phyloP scores from a whole-genome alignment of 2,888 invertebrate species.

The Sipha maydis region DNA sequence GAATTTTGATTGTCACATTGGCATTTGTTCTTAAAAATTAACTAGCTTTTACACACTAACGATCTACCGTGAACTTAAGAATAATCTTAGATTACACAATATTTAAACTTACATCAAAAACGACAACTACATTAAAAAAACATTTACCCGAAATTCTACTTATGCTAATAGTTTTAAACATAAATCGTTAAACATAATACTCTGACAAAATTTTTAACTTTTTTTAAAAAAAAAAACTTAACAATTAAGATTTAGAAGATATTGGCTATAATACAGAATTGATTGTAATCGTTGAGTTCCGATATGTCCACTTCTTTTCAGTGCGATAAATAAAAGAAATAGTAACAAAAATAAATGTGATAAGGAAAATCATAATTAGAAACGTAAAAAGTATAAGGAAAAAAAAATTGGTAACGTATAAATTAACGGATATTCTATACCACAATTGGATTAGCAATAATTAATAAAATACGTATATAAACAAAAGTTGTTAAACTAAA shows the following conservation, averaged over 20 bases:
- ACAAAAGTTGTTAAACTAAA: neutral
- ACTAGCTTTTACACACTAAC: slow-evolving; percentile 37
- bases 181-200: slow-evolving; percentile 48
- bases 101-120: slow-evolving; percentile 10
- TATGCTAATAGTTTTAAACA: slow-evolving; percentile 46
- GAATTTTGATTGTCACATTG: slow-evolving; percentile 62
- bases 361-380: neutral
- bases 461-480: slow-evolving; percentile 8
- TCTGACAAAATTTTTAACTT: slow-evolving; percentile 38
- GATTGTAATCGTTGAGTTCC: slow-evolving; percentile 55
- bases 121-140: slow-evolving; percentile 7
- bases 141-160: slow-evolving; percentile 45
- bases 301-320: slow-evolving; percentile 60
- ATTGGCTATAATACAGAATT: slow-evolving; percentile 57
- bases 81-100: slow-evolving; percentile 25
- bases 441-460: neutral
- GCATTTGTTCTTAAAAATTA: slow-evolving; percentile 56
- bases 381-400: neutral
- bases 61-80: slow-evolving; percentile 44
- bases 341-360: neutral
- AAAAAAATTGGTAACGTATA: slow-evolving; percentile 17
- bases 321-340: slow-evolving; percentile 42
- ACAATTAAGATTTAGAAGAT: slow-evolving; percentile 58
- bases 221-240: slow-evolving; percentile 47
- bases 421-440: slow-evolving; percentile 20